Evolutionary conservation across 2,888 invertebrate species (phyloP).

Genomic region (Dolomedes plantarius): DNA sequence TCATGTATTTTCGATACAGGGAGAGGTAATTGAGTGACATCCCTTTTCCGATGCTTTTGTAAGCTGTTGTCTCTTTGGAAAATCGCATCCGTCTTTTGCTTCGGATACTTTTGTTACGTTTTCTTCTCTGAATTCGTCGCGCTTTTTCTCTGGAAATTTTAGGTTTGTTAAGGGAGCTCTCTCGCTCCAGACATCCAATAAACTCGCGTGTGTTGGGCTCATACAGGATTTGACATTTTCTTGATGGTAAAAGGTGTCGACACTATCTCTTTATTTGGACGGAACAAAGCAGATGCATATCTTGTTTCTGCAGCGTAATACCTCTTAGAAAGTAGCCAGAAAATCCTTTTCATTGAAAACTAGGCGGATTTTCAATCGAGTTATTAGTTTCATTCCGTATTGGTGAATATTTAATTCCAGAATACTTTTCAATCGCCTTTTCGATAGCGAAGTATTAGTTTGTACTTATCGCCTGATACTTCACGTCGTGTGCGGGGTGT

Average conservation of each 20-base stretch:
- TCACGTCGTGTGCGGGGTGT: no score
- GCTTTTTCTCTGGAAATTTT: not conserved
- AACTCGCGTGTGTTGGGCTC: not conserved
- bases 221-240: slow-evolving; percentile 20
- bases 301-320: slow-evolving; percentile 24
- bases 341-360: not conserved
- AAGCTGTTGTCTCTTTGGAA: slow-evolving; percentile 12
- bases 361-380: not conserved
- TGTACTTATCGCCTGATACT: no score
- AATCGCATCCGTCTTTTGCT: slow-evolving; percentile 5
- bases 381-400: not conserved
- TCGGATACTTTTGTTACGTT: not conserved
- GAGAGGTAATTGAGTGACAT: slow-evolving; percentile 17
- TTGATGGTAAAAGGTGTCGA: not conserved
- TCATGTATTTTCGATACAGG: slow-evolving; percentile 4
- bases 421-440: not conserved
- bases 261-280: not conserved
- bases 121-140: not conserved
- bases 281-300: slow-evolving; percentile 12
- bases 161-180: not conserved
- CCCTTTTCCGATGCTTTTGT: slow-evolving; percentile 17
- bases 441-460: not conserved
- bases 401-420: slow-evolving; percentile 9
- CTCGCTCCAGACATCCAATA: not conserved
- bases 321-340: not conserved